Evolutionary conservation across 2,797 vertebrate species (phyloP), one percentile per base, ranked within the genome.

Genomic region (Dipus sagitta): DNA sequence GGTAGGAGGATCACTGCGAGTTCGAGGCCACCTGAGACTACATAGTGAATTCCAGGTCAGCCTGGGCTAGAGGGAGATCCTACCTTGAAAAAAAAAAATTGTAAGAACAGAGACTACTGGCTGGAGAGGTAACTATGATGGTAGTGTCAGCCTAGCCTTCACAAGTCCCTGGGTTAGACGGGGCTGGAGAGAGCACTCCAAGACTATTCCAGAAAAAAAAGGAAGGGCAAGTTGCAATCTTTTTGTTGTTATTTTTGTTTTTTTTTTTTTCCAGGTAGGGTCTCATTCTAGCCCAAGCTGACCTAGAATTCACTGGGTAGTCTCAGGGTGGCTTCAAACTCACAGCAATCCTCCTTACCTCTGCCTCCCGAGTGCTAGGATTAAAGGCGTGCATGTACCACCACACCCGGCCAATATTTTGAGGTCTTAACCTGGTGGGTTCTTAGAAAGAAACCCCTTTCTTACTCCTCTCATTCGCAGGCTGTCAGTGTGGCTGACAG

Each of bases 391-490:
- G 47, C 47, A 11, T 47, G 47, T 9, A 7, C 47, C 47, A 47
- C 47, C 47, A 47, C 47, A 47, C 47, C 47, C 9, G 11, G 47
- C 8, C 20, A 62, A 17, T 17, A 6, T 17, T 62, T 65, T 75
- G 38, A 92, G 75, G 47, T 77, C 70, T 34, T 47, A 47, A 0
- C 17, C 54, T 58, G 54, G 13, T 34, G 77, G 91, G 72, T 86
- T 96, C 68, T 60, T 95, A 76, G 86, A 85, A 90, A 79, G 86
- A 83, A 83, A 93, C 88, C 52, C 38, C 32, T 47, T 80, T 26
- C 47, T n/a, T 9, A 8, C 4, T 14, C 26, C 18, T 54, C 20
- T 78, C 54, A 13, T 30, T 30, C 32, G 18, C 14, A 64, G 30
- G 26, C 42, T 9, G 10, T 91, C 24, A 1, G 18, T 9, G 34